Conservation (phyloP, 2,888 invertebrate genomes). For the Agrochola circellaris region DNA sequence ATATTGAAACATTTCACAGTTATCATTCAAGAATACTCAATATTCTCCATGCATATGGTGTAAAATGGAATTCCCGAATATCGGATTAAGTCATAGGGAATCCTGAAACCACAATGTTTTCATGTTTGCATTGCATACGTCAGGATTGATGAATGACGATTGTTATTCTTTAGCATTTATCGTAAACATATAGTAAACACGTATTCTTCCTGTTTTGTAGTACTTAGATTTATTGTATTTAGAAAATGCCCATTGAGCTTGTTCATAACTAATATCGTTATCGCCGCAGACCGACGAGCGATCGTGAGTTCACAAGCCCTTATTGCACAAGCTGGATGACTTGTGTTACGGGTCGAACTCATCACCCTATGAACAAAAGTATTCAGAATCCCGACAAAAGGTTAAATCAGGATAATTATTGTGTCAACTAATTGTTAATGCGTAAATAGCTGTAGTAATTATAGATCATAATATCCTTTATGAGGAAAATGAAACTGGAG, state of each 20-base stretch:
- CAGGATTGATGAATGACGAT: constrained; percentile 48
- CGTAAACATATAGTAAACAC: constrained; percentile 37
- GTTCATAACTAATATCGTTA: constrained; percentile 25
- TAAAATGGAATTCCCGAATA: not conserved
- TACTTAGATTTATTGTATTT: not conserved
- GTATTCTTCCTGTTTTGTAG: constrained; percentile 34
- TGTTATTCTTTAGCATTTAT: constrained; percentile 23
- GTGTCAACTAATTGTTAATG: not conserved
- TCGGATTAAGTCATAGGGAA: constrained; percentile 30
- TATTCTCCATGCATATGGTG: not conserved
- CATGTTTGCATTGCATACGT: not conserved
- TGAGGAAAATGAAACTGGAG: constrained; percentile 19
- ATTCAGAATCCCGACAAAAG: not conserved
- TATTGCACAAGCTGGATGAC: not conserved
- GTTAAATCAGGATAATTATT: constrained; percentile 25
- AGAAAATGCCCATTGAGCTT: not conserved
- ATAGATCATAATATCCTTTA: not conserved
- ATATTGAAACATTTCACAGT: not conserved
- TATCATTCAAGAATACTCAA: not conserved
- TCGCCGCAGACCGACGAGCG: too few species aligned
- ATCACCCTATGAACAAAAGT: not conserved
- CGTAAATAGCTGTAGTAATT: not conserved
- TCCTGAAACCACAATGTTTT: constrained; percentile 35
- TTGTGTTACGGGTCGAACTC: too few species aligned
- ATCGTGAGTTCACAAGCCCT: not conserved